Evolutionary conservation across 2,797 vertebrate species (phyloP).

Genomic region (Sparidentex hasta): DNA sequence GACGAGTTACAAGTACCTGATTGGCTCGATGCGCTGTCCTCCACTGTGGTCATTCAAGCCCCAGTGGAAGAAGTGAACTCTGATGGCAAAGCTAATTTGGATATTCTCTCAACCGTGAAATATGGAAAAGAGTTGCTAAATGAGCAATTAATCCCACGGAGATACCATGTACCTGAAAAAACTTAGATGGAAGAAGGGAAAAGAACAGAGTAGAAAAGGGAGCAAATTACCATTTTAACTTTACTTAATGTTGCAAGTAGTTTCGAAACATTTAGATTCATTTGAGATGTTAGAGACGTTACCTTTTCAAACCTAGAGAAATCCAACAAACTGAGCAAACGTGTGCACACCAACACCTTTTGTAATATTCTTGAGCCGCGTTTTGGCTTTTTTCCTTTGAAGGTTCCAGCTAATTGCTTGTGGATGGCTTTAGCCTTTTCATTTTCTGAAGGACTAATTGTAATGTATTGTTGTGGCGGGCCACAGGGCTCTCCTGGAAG

Average conservation of each 20-base stretch:
- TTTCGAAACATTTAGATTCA: slow-evolving; percentile 28
- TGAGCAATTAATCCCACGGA: slow-evolving; percentile 84
- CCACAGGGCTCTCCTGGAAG: slow-evolving; percentile 61
- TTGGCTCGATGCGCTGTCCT: slow-evolving; percentile 65
- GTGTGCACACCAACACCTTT: slow-evolving; percentile 34
- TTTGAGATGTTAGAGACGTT: background rate
- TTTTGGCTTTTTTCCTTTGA: slow-evolving; percentile 60
- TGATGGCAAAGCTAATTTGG: slow-evolving; percentile 85
- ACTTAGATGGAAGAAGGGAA: slow-evolving; percentile 61
- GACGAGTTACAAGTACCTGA: slow-evolving; percentile 52
- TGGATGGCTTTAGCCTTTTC: slow-evolving; percentile 68
- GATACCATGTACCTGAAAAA: slow-evolving; percentile 80
- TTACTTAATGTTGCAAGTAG: slow-evolving; percentile 38
- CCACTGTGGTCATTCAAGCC: slow-evolving; percentile 75
- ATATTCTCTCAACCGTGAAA: slow-evolving; percentile 82
- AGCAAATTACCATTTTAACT: slow-evolving; percentile 61
- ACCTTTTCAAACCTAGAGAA: slow-evolving; percentile 21
- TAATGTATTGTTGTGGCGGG: slow-evolving; percentile 69
- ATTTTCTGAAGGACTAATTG: slow-evolving; percentile 68
- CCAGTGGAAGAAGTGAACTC: slow-evolving; percentile 77
- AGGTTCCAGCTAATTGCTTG: slow-evolving; percentile 66
- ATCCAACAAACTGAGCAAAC: slow-evolving; percentile 21
- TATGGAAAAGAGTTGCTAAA: slow-evolving; percentile 84
- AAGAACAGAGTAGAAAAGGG: slow-evolving; percentile 52
- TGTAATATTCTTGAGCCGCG: slow-evolving; percentile 34